Evolutionary conservation across 1,140 invertebrate genomes (phyloP).

Genomic region (Melanaphis sacchari): DNA sequence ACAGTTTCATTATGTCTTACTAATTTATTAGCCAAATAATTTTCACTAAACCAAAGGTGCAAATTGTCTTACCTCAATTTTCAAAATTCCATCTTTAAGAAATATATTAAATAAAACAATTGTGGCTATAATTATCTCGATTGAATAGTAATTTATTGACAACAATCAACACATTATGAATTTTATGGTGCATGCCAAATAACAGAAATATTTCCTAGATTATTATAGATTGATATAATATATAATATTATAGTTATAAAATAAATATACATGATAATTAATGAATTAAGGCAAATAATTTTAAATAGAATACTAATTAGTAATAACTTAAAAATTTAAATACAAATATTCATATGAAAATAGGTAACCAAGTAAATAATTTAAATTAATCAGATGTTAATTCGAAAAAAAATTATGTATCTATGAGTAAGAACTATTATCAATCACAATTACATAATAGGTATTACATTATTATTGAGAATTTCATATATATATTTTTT

Average conservation of each 20-base stretch:
- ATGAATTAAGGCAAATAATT: not conserved
- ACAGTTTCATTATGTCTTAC: not conserved
- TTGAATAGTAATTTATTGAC: not conserved
- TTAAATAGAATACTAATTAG: not conserved
- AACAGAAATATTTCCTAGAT: not conserved
- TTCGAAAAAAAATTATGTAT: not conserved
- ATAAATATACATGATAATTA: not conserved
- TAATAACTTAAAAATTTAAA: not conserved
- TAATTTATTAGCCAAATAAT: not conserved
- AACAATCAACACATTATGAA: not conserved
- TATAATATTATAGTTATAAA: not conserved
- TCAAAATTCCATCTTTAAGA: constrained; percentile 25
- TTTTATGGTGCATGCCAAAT: constrained; percentile 6
- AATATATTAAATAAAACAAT: constrained; percentile 1
- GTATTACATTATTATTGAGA: not conserved
- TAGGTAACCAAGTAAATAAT: not conserved
- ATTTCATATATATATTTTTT: too few species aligned
- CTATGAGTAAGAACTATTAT: not conserved
- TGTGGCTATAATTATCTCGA: not conserved
- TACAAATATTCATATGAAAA: not conserved
- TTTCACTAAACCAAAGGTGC: not conserved
- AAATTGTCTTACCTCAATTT: constrained; percentile 35
- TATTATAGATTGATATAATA: not conserved
- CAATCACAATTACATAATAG: not conserved
- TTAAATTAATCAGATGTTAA: not conserved